Conservation (phyloP, 2,888 invertebrate genomes). For the Ametastegia equiseti region DNA sequence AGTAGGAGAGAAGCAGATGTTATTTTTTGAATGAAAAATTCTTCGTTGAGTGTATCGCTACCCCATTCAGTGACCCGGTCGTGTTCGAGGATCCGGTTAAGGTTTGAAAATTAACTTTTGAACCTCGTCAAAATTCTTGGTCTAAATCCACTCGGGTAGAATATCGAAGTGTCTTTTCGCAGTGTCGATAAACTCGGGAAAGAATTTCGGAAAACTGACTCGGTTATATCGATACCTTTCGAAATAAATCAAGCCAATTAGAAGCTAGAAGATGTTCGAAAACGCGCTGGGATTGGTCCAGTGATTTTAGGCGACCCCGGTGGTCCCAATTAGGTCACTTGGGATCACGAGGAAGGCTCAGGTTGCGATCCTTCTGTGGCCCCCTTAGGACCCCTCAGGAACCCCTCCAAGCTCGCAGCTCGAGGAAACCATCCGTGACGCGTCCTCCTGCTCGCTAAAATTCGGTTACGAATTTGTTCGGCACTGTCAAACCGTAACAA, state of each 20-base stretch:
- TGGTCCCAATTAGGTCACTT: slow-evolving; percentile 71
- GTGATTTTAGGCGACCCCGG: slow-evolving; percentile 59
- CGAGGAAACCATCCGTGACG: slow-evolving; percentile 44
- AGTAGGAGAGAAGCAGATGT: slow-evolving; percentile 26
- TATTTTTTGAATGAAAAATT: slow-evolving; percentile 24
- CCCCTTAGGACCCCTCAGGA: slow-evolving; percentile 28
- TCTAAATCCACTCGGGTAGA: background rate
- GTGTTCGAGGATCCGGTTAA: slow-evolving; percentile 10
- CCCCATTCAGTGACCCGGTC: slow-evolving; percentile 16
- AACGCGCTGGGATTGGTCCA: slow-evolving; percentile 43
- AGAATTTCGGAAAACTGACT: slow-evolving; percentile 41
- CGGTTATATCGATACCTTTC: slow-evolving; percentile 41
- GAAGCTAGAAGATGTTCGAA: slow-evolving; percentile 46
- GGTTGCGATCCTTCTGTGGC: slow-evolving; percentile 56
- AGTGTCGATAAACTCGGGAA: slow-evolving; percentile 1
- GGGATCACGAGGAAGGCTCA: slow-evolving; percentile 66
- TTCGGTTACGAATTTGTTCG: slow-evolving; percentile 46
- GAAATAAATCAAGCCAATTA: slow-evolving; percentile 57
- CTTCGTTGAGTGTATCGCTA: background rate
- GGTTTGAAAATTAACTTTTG: slow-evolving; percentile 15
- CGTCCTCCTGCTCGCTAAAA: slow-evolving; percentile 40
- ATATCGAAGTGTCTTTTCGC: slow-evolving; percentile 5
- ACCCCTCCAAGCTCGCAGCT: slow-evolving; percentile 36
- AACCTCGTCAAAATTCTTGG: slow-evolving; percentile 40
- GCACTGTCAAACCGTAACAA: slow-evolving; percentile 39